These are phyloP conservation scores for Escarpia spicata DNA, from an alignment of 2,888 invertebrate genomes.

Conservation along the genomic window DNA sequence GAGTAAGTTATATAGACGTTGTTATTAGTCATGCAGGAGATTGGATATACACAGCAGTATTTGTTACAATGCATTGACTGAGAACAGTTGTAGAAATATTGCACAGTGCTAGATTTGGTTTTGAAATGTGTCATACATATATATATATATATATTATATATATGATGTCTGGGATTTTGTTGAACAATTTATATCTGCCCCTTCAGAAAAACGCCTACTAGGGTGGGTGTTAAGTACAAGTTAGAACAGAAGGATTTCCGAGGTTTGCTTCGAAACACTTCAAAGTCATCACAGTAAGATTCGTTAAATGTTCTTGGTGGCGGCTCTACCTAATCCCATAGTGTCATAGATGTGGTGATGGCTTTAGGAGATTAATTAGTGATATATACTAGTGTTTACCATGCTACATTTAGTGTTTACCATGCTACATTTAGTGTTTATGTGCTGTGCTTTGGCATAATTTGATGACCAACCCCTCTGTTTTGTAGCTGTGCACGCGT, in stretches of 20 bases:
- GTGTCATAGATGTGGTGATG: background rate
- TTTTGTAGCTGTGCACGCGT: background rate
- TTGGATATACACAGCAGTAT: background rate
- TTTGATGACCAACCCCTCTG: background rate
- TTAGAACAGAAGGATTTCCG: conserved; percentile 32
- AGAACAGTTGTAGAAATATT: background rate
- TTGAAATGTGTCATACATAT: background rate
- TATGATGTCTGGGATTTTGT: background rate
- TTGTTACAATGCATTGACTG: background rate
- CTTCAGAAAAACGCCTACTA: conserved; percentile 17
- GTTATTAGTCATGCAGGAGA: background rate
- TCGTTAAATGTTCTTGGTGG: background rate
- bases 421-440: background rate
- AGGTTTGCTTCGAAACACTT: conserved; percentile 28
- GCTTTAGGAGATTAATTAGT: background rate
- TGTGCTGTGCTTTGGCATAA: background rate
- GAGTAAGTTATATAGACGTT: background rate
- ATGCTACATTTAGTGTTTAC: background rate
- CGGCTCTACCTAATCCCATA: conserved; percentile 5
- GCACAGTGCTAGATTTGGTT: background rate
- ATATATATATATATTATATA: background rate
- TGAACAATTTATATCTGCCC: background rate
- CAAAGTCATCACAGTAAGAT: background rate
- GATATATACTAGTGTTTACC: background rate
- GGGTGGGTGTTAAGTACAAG: conserved; percentile 6